phyloP scores from a whole-genome alignment of 2,113 vertebrate genomes.

The Spea multiplicata region DNA sequence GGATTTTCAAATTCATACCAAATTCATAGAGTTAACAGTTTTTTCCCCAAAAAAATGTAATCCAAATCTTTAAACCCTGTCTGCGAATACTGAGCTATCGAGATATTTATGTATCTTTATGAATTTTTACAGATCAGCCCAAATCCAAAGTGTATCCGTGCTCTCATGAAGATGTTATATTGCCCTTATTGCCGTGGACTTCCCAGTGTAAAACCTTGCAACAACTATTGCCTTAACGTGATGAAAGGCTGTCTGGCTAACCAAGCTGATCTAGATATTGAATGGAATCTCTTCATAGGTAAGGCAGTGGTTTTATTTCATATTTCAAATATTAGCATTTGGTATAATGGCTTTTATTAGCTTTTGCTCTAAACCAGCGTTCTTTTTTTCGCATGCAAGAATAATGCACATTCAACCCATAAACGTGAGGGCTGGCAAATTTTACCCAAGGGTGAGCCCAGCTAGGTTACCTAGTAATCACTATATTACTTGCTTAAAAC shows the following conservation, averaged over 20 bases:
- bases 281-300: constrained; percentile 97
- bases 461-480: too few species aligned
- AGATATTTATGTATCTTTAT: background rate
- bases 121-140: constrained; percentile 80
- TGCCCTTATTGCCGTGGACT: constrained; percentile 88
- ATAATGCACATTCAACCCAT: too few species aligned
- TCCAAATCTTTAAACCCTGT: background rate
- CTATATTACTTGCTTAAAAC: too few species aligned
- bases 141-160: constrained; percentile 82
- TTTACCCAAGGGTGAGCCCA: too few species aligned
- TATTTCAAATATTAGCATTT: too few species aligned
- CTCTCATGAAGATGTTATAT: constrained; percentile 93
- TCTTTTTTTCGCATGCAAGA: too few species aligned
- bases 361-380: too few species aligned
- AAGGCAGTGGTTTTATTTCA: constrained; percentile 57
- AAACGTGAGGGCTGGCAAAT: too few species aligned
- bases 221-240: constrained; percentile 92
- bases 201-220: constrained; percentile 81
- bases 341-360: too few species aligned
- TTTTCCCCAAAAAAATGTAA: too few species aligned
- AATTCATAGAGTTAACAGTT: too few species aligned
- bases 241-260: constrained; percentile 95
- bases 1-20: too few species aligned
- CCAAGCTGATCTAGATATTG: constrained; percentile 88
- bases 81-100: background rate